Base-by-base conservation (phyloP, 2,888 invertebrate species). In the Heliconius cydno region DNA sequence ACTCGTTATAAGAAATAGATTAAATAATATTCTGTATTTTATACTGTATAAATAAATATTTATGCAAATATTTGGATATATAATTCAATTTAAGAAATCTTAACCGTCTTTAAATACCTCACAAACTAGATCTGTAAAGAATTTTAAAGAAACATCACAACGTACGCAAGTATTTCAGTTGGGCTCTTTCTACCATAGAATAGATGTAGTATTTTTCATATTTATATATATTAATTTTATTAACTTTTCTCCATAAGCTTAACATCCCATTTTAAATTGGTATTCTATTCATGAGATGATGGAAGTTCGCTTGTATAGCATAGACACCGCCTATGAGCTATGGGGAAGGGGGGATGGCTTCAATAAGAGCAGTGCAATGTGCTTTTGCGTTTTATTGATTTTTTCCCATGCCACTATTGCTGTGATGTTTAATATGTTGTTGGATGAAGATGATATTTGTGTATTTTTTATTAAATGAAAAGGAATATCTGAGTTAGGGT, bases 351-450 rank as follows among this genome's bases (percentile, higher is more conserved):
- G 75, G 75, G 41, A 46, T 60, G 60, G 75, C 75, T 75, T 75
- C 41, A 46, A 65, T 75, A 75, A 75, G 65, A 75, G 75, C 63
- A 75, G 75, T 41, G 75, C 75, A 75, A 75, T 75, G 75, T 75
- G 75, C 75, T 75, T 75, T 75, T 75, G 75, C 75, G 75, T 75
- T 75, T 65, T 75, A 75, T 75, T 75, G 75, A 75, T 75, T 75
- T 75, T 60, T 46, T 46, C 75, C 28, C 65, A 75, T 75, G 28
- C 63, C 65, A 65, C 25, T 41, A 38, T n/a, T 60, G 46, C 63
- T 30, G 28, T 46, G 65, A 10, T 63, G n/a, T 5, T 28, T 41
- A 41, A 25, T 25, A 65, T 65, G 5, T 19, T 63, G 28, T 63
- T 22, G 19, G 10, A 5, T 63, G 28, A 41, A 65, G 30, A 30